Evolutionary conservation across 2,113 vertebrate species (phyloP), one percentile per base, ranked within the genome.

Genomic region (Spea bombifrons): DNA sequence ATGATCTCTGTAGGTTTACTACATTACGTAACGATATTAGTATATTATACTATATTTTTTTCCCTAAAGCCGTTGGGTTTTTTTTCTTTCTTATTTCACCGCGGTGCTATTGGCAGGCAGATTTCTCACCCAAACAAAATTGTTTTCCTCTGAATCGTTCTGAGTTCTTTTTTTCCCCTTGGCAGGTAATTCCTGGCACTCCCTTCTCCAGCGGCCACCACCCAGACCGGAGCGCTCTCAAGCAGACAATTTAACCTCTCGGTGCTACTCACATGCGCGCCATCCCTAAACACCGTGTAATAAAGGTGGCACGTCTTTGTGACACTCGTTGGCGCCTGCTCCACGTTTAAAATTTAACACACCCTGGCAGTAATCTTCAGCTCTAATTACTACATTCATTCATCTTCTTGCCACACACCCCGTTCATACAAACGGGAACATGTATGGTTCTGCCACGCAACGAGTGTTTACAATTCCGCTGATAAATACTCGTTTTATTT

Each of bases 121-220:
- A 49, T 44, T 47, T 80, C 71, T 73, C 78, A 80, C 78, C 78
- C 78, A 80, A 80, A 80, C 78, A 80, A 80, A 80, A 74, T 74
- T 61, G 68, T 80, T 80, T 80, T 80, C 8, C 78, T 80, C 10
- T 80, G 78, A 74, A 74, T 74, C 59, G 44, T 43, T n/a, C 71
- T 49, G 45, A 48, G 44, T 52, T 5, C 66, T 66, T 57, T 61
- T 49, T 59, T 44, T 16, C 53, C 10, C 71, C 46, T 80, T 80
- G 78, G 78, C 78, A 80, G 78, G 71, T 80, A 80, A 80, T 74
- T 67, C n/a, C 44, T 55, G 64, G 71, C 78, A 74, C 78, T 80
- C 78, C 78, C 78, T 80, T 68, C 71, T 67, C 49, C 59, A 52
- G 7, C 78, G 73, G 78, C 63, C 71, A 68, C 78, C 78, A 80